Conservation (phyloP, 2,113 vertebrate genomes). For the Peromyscus californicus region DNA sequence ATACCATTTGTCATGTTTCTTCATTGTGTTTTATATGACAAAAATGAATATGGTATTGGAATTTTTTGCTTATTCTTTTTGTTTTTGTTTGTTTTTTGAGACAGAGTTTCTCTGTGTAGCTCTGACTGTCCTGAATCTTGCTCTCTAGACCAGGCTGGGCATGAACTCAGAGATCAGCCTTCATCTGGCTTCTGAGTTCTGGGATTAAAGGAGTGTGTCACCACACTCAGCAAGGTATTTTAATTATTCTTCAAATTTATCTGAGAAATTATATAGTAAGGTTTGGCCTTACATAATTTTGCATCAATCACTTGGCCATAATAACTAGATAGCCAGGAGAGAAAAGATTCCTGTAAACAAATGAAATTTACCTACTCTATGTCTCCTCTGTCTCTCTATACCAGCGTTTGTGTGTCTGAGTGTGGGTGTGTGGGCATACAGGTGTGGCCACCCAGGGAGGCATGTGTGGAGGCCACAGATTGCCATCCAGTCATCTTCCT, state of each 20-base stretch:
- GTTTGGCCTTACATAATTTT: neutral
- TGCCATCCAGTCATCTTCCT: neutral
- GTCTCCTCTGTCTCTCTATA: no score
- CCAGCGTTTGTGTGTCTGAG: neutral
- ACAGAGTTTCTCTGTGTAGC: neutral
- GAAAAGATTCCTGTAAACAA: neutral
- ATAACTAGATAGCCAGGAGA: neutral
- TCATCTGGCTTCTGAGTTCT: neutral
- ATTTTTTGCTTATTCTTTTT: neutral
- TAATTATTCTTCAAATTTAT: neutral
- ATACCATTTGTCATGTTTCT: neutral
- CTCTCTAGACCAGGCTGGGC: neutral
- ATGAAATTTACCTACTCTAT: neutral
- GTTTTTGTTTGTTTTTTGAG: neutral
- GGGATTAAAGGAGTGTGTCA: neutral
- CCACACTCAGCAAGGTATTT: no score
- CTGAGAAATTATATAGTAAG: conserved; percentile 4
- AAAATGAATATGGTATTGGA: neutral
- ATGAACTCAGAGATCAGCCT: neutral
- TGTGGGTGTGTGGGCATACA: neutral
- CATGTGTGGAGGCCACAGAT: neutral
- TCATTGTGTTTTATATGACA: neutral
- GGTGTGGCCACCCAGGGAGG: no score
- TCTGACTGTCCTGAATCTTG: neutral
- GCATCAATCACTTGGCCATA: neutral